Evolutionary conservation across 2,888 invertebrate species (phyloP).

Genomic region (Cryptosula pallasiana): DNA sequence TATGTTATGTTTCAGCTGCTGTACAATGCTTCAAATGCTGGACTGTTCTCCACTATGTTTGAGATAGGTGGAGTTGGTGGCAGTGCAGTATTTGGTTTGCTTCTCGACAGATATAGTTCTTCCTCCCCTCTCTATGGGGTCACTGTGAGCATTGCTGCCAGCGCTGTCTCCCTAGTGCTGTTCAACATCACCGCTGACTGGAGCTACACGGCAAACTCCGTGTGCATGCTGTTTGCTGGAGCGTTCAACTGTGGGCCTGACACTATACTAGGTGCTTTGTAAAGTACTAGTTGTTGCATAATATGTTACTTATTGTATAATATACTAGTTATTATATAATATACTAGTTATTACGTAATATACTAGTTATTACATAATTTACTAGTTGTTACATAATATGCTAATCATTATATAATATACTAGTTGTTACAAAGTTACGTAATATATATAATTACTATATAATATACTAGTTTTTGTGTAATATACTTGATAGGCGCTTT

Average conservation of each 20-base stretch:
- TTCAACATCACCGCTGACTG: constrained; percentile 52
- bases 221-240: constrained; percentile 53
- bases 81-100: constrained; percentile 52
- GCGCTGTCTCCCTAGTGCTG: constrained; percentile 45
- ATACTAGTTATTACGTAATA: no score
- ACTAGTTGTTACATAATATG: no score
- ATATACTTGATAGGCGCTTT: no score
- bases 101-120: constrained; percentile 51
- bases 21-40: constrained; percentile 52
- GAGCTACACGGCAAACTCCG: constrained; percentile 49
- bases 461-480: no score
- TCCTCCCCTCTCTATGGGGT: constrained; percentile 49
- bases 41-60: constrained; percentile 55
- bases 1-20: constrained; percentile 37
- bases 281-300: no score
- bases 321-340: no score
- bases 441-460: no score
- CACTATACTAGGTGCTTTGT: constrained; percentile 46
- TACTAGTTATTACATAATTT: no score
- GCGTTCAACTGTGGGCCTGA: constrained; percentile 56
- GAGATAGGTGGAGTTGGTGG: constrained; percentile 57
- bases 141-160: constrained; percentile 44
- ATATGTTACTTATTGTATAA: no score
- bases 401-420: no score
- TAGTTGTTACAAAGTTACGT: no score